Conservation (phyloP, 2,113 vertebrate species). For the Hypomesus transpacificus region DNA sequence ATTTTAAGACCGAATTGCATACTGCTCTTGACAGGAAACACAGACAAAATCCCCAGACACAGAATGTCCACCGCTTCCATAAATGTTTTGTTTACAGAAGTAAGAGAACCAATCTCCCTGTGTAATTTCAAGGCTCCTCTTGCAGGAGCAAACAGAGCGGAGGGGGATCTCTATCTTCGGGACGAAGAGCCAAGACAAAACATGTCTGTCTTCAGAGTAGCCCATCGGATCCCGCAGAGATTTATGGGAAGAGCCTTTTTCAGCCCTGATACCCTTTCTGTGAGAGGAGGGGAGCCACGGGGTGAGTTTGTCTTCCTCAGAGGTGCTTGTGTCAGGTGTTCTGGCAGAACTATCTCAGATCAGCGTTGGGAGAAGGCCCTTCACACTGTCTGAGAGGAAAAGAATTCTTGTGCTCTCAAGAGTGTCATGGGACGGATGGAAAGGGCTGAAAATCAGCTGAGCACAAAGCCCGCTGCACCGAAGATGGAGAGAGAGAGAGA, state of each 20-base stretch:
- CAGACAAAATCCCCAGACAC: neutral
- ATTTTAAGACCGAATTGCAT: neutral
- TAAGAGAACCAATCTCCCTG: neutral
- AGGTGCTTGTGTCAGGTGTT: conserved; percentile 2
- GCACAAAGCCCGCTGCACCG: conserved; percentile 2
- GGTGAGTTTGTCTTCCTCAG: conserved; percentile 13
- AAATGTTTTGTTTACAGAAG: neutral
- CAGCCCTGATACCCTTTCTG: neutral
- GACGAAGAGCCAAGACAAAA: neutral
- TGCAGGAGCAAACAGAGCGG: neutral
- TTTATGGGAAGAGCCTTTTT: conserved; percentile 6
- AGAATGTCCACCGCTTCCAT: neutral
- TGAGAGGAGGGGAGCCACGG: neutral
- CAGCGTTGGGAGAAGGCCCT: neutral
- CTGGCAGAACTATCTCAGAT: conserved; percentile 21
- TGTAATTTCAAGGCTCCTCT: neutral
- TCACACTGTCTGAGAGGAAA: conserved; percentile 3
- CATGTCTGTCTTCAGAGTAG: conserved; percentile 14
- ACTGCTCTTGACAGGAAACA: neutral
- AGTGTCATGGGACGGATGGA: neutral
- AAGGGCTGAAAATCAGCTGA: neutral
- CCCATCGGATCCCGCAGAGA: neutral
- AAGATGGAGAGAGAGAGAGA: neutral
- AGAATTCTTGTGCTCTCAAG: neutral
- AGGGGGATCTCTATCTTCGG: neutral